A percentile compares a stretch with the other conserved stretches of the same genome.
Evolutionary conservation across 2,888 invertebrate genomes (phyloP).

Genomic region (Amiota minor): DNA sequence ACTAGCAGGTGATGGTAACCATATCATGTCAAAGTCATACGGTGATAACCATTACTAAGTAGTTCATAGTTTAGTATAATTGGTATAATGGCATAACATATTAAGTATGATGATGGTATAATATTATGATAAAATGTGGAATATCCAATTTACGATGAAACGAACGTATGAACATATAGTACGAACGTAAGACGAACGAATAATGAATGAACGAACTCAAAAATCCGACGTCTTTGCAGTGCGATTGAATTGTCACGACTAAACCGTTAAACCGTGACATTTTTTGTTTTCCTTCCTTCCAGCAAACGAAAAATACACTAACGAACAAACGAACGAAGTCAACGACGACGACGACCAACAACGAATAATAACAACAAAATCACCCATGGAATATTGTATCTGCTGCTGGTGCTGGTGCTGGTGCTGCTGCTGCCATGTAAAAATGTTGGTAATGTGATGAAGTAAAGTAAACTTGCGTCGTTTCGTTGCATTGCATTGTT

Average conservation of each 20-base stretch:
- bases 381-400: no score
- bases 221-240: constrained; percentile 62
- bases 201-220: background rate
- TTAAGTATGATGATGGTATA: no score
- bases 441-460: background rate
- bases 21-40: no score
- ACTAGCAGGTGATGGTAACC: background rate
- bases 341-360: background rate
- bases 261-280: constrained; percentile 64
- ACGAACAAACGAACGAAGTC: background rate
- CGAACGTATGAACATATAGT: constrained; percentile 3
- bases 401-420: background rate
- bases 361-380: no score
- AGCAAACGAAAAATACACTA: constrained; percentile 48
- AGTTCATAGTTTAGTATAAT: no score
- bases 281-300: constrained; percentile 52
- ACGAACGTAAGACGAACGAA: constrained; percentile 15
- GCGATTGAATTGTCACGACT: constrained; percentile 70
- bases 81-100: no score
- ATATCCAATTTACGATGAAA: background rate
- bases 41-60: no score
- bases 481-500: background rate
- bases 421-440: background rate
- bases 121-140: no score
- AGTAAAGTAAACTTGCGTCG: no score